Conservation (phyloP, 2,888 invertebrate species). For the Drosophila borborema region DNA sequence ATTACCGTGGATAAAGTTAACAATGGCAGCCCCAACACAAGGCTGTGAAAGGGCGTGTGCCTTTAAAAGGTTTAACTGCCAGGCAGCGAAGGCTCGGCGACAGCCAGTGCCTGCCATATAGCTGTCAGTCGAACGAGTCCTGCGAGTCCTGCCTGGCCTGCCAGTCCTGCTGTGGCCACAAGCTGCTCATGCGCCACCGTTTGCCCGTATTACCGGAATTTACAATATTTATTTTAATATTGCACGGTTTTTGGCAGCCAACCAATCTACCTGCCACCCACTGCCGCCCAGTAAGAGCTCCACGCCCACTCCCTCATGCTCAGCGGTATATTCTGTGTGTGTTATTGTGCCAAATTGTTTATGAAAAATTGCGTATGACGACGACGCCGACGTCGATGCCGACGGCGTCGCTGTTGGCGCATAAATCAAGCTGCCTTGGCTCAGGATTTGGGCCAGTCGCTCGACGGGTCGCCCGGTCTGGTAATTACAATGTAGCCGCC, state of each 20-base stretch:
- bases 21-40: slow-evolving; percentile 50
- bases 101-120: slow-evolving; percentile 17
- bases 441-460: slow-evolving; percentile 72
- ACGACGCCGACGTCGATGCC: slow-evolving; percentile 25
- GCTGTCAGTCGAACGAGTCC: slow-evolving; percentile 20
- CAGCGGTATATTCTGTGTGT: slow-evolving; percentile 56
- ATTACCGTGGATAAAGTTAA: slow-evolving; percentile 80
- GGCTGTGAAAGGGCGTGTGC: slow-evolving; percentile 33
- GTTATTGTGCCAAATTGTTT: slow-evolving; percentile 81
- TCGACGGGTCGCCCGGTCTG: slow-evolving; percentile 53
- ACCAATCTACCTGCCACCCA: slow-evolving; percentile 29
- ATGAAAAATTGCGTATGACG: slow-evolving; percentile 81
- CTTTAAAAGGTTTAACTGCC: slow-evolving; percentile 72
- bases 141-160: background rate
- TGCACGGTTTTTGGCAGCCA: slow-evolving; percentile 60
- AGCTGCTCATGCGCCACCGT: slow-evolving; percentile 52
- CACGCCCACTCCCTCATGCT: slow-evolving; percentile 5
- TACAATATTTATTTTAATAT: slow-evolving; percentile 82
- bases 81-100: slow-evolving; percentile 28
- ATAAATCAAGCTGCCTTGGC: slow-evolving; percentile 78
- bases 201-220: slow-evolving; percentile 77
- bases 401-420: slow-evolving; percentile 66
- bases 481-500: slow-evolving; percentile 81
- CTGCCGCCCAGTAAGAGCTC: slow-evolving; percentile 1
- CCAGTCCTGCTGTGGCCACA: slow-evolving; percentile 66